These are phyloP conservation scores for Nephotettix cincticeps DNA, from an alignment of 1,140 invertebrate species.

Conservation along the genomic window DNA sequence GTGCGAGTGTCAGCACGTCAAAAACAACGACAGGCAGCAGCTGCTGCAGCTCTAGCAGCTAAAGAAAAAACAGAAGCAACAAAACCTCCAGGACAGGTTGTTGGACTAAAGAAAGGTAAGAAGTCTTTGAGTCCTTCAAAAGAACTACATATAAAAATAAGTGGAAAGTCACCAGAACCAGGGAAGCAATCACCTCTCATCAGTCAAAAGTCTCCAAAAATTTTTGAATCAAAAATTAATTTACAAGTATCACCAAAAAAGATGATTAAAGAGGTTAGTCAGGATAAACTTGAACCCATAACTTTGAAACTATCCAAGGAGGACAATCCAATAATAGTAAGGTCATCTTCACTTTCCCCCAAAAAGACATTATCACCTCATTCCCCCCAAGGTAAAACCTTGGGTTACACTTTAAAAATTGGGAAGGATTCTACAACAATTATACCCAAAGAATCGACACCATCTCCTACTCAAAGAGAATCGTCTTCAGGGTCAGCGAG, in stretches of 20 bases:
- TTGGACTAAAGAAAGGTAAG: neutral
- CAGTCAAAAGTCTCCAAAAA: neutral
- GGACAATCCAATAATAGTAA: conserved; percentile 30
- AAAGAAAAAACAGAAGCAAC: neutral
- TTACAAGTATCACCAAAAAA: neutral
- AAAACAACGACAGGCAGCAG: conserved; percentile 5
- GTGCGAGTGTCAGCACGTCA: neutral
- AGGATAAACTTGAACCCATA: conserved; percentile 32
- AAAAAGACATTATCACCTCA: conserved; percentile 18
- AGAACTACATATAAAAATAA: conserved; percentile 5
- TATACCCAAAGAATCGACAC: conserved; percentile 30
- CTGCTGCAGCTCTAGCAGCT: neutral
- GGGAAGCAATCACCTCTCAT: neutral
- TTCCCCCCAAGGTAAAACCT: conserved; percentile 31
- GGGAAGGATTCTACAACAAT: conserved; percentile 35
- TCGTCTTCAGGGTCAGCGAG: neutral
- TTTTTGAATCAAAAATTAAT: neutral
- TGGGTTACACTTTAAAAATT: conserved; percentile 37
- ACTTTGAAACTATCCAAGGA: conserved; percentile 36
- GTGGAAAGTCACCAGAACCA: neutral
- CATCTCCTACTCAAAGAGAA: neutral
- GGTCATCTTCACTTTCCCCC: conserved; percentile 25
- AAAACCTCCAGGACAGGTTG: neutral
- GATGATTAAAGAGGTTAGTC: neutral
- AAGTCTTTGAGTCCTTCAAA: conserved; percentile 3